A percentile compares a stretch with the other conserved stretches of the same genome.
These are phyloP conservation scores for Linurgus olivaceus DNA, from an alignment of 2,797 vertebrate species.

Conservation along the genomic window DNA sequence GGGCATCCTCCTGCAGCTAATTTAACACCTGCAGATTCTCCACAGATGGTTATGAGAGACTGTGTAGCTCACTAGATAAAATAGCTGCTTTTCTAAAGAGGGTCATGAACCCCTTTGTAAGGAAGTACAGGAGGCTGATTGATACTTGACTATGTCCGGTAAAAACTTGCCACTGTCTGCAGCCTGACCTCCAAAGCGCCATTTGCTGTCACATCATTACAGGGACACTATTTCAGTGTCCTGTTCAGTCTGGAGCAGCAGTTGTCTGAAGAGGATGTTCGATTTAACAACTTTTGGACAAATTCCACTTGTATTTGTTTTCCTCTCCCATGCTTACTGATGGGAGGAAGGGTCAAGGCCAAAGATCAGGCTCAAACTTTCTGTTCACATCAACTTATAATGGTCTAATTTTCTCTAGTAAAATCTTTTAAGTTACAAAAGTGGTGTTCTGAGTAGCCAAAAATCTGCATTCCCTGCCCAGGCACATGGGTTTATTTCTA, in stretches of 20 bases:
- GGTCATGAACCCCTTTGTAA: not conserved
- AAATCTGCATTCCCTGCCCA: not conserved
- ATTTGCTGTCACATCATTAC: not conserved
- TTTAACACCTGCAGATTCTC: conserved; percentile 58
- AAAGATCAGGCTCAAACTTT: not conserved
- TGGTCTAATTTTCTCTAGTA: not conserved
- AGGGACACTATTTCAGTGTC: not conserved
- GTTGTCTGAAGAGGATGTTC: not conserved
- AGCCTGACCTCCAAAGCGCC: not conserved
- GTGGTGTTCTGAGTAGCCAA: not conserved
- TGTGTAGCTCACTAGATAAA: not conserved
- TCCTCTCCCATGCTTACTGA: not conserved
- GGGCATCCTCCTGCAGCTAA: conserved; percentile 41
- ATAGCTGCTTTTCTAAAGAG: not conserved
- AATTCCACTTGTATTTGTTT: not conserved
- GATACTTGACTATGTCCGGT: not conserved
- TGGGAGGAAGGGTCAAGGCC: not conserved
- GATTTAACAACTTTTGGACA: not conserved
- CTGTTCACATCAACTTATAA: not conserved
- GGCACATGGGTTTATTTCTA: not conserved
- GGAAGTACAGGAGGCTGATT: not conserved
- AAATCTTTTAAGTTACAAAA: not conserved
- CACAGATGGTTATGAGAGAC: conserved; percentile 40
- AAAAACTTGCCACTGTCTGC: not conserved
- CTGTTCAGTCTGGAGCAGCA: not conserved